Conservation (phyloP, 1,140 invertebrate species). For the Drosophila sproati region DNA sequence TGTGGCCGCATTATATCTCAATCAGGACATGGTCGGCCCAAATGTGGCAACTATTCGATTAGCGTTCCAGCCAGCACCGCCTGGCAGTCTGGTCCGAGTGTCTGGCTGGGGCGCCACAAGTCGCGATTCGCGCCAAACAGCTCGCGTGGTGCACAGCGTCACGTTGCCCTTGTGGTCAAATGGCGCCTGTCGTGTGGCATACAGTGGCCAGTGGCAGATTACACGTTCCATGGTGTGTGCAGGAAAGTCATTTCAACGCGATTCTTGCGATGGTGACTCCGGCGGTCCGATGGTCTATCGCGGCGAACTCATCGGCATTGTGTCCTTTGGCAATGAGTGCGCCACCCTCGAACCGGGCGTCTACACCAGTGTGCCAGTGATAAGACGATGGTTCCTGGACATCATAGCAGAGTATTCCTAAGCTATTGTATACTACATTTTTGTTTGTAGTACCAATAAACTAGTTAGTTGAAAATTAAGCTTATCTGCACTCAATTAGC, state of each 20-base stretch:
- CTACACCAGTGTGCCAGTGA: conserved; percentile 61
- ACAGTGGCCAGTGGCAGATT: conserved; percentile 43
- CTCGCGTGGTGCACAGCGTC: conserved; percentile 52
- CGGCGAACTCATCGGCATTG: conserved; percentile 54
- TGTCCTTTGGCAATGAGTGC: conserved; percentile 59
- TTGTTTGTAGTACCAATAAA: conserved; percentile 7
- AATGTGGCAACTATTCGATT: conserved; percentile 57
- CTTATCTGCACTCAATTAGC: conserved; percentile 61
- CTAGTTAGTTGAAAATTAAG: conserved; percentile 15
- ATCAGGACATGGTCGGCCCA: conserved; percentile 37
- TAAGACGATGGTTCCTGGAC: conserved; percentile 53
- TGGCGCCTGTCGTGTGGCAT: conserved; percentile 36
- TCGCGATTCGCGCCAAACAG: conserved; percentile 32
- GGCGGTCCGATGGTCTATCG: conserved; percentile 63
- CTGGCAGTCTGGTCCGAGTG: conserved; percentile 41
- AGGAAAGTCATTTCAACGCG: conserved; percentile 29
- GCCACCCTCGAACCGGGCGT: conserved; percentile 56
- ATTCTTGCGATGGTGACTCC: conserved; percentile 68
- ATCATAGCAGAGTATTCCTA: conserved; percentile 38
- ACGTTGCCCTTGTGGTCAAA: conserved; percentile 58
- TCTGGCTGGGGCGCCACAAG: conserved; percentile 56
- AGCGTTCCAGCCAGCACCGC: conserved; percentile 36
- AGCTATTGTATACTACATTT: neutral
- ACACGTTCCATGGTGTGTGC: conserved; percentile 62
- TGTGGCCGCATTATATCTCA: conserved; percentile 51